Evolutionary conservation across 1,140 invertebrate species (phyloP), one percentile per base, ranked within the genome.

Genomic region (Tyrophagus putrescentiae): DNA sequence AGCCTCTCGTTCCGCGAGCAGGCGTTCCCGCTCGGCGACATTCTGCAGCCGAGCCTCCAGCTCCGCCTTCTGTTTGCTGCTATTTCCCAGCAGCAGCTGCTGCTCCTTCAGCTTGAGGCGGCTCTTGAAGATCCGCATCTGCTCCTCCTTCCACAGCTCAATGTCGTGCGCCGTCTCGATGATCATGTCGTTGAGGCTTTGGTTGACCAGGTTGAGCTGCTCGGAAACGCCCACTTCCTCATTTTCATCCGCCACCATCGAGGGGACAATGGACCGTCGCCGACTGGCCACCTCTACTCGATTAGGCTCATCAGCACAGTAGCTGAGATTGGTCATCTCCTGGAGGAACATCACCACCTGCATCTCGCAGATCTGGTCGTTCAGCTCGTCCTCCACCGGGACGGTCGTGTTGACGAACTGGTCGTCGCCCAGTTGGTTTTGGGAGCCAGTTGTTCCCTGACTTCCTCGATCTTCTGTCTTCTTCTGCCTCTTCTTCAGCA

Each of bases 71-170:
- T 59, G 16, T 9, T 32, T 27, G n/a, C 21, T 18, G 36, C 31
- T 50, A 21, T 39, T 53, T 13, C 13, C 42, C 21, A 9, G 28
- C 9, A 27, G 18, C 36, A 28, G 18, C 29, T 13, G 3, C n/a
- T n/a, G n/a, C 45, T 62, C 60, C 33, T 62, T 62, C 32, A 34
- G 58, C 23, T 60, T 58, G 11, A 62, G 23, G 3, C 32, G 18
- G 27, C 44, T 42, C 28, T 23, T 41, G 34, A 62, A 61, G 11
- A 42, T 16, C 3, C 27, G 42, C 36, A 62, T 44, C 28, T 75
- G 71, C 27, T 65, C 58, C 58, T 74, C 72, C 62, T 76, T 76
- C 75, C 75, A 76, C 59, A 76, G 64, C 63, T 76, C 74, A 48
- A 76, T 63, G 64, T 76, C 75, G 16, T 75, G 56, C 18, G 74